phyloP scores from a whole-genome alignment of 1,140 invertebrate species.

The Cephus cinctus region DNA sequence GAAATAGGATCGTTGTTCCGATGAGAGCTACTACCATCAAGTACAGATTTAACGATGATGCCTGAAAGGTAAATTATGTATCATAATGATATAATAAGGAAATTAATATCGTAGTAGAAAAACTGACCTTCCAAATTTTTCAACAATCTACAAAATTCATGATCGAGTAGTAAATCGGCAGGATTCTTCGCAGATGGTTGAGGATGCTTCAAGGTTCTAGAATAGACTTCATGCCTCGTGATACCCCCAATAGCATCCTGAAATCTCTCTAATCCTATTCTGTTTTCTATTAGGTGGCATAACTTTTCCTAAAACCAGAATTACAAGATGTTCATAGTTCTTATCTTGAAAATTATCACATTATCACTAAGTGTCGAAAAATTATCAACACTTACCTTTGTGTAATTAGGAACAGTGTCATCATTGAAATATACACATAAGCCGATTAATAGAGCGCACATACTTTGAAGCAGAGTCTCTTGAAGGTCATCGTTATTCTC shows the following conservation, averaged over 20 bases:
- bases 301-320: conserved; percentile 67
- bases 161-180: conserved; percentile 86
- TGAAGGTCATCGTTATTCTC: conserved; percentile 70
- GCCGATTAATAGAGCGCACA: conserved; percentile 93
- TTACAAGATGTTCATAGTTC: not conserved
- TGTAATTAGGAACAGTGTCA: conserved; percentile 76
- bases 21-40: conserved; percentile 37
- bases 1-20: conserved; percentile 41
- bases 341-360: conserved; percentile 1
- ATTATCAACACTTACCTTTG: conserved; percentile 57
- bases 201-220: conserved; percentile 88
- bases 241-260: conserved; percentile 84
- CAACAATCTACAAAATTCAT: conserved; percentile 91
- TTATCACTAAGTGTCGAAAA: no score
- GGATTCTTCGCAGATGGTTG: conserved; percentile 77
- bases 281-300: conserved; percentile 81
- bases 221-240: conserved; percentile 87
- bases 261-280: conserved; percentile 90
- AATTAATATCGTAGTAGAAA: no score
- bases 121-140: conserved; percentile 78
- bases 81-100: no score
- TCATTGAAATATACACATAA: conserved; percentile 93
- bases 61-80: no score
- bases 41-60: conserved; percentile 61
- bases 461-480: conserved; percentile 62